Evolutionary conservation across 2,888 invertebrate genomes (phyloP), one percentile per base, ranked within the genome.

Genomic region (Serrognathus titanus): DNA sequence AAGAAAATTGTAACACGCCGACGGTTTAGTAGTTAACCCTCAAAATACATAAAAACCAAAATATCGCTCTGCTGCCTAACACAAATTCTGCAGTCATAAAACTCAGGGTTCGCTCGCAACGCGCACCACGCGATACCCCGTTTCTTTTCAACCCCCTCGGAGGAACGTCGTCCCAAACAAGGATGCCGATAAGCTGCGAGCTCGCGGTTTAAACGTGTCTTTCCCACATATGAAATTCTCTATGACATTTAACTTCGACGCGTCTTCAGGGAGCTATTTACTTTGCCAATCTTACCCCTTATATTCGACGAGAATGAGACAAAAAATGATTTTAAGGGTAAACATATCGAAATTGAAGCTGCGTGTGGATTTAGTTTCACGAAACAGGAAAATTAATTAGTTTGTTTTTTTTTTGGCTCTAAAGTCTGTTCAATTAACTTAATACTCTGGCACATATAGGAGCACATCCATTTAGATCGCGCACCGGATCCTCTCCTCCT

Each of bases 201-300:
- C 12, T 9, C 12, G 10, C 3, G 13, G 11, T 11, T 20, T 7
- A 7, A 31, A 31, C 10, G 36, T 46, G 54, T 53, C 57, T 59
- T 57, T 49, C 65, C 67, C 70, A 68, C 69, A 70, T 70, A 69
- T 68, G 70, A 68, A 68, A 70, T 69, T 67, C 66, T 65, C 64
- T 60, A 63, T 75, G 76, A 75, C 76, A 76, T 76, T 76, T 73
- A 73, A 73, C 69, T 68, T 72, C 73, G 74, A 75, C 73, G 72
- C 69, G 73, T 68, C 75, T 70, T 71, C 62, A 46, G 74, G 75
- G 75, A 73, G 70, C 74, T 69, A 73, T 76, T 75, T 71, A 66
- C 70, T 66, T 68, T 70, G 71, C 75, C 75, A 74, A 76, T 76
- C 74, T 75, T 74, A 71, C 69, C 69, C 69, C 37, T 48, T 12